phyloP scores from a whole-genome alignment of 2,113 vertebrate genomes.

The Prinia subflava region DNA sequence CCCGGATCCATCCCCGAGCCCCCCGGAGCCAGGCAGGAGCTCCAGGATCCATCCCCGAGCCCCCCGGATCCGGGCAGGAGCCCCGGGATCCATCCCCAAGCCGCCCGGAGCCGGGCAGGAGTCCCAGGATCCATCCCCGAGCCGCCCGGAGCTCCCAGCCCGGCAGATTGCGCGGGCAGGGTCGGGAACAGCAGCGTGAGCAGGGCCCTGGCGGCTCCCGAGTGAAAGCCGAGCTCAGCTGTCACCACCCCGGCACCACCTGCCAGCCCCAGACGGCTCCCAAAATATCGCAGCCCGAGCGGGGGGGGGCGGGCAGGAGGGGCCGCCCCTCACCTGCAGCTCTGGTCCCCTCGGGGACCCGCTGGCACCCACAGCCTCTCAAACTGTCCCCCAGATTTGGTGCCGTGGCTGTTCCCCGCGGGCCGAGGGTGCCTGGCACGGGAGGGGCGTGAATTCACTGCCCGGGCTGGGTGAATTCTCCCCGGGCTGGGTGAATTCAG shows the following conservation, averaged over 20 bases:
- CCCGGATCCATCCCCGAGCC: no score
- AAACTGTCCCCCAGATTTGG: no score
- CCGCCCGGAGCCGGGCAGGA: neutral
- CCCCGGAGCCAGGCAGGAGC: no score
- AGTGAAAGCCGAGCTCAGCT: slow-evolving; percentile 5
- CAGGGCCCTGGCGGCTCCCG: neutral
- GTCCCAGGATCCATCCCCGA: neutral
- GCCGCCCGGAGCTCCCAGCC: neutral
- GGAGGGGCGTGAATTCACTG: neutral
- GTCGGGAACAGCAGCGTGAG: neutral
- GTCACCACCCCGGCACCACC: slow-evolving; percentile 10
- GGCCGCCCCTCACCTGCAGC: neutral
- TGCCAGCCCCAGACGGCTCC: slow-evolving; percentile 20
- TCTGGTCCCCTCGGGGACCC: neutral
- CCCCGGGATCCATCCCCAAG: neutral
- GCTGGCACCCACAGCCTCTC: no score
- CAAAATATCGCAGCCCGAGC: neutral
- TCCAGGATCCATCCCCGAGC: no score
- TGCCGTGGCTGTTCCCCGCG: accelerated
- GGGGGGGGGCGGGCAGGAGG: neutral
- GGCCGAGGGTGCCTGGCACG: no score
- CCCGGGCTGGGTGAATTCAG: no score
- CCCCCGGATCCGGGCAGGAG: neutral
- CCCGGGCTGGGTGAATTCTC: no score
- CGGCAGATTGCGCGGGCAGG: slow-evolving; percentile 21